Evolutionary conservation across 2,113 vertebrate genomes (phyloP), one percentile per base, ranked within the genome.

Genomic region (Dascyllus trimaculatus): DNA sequence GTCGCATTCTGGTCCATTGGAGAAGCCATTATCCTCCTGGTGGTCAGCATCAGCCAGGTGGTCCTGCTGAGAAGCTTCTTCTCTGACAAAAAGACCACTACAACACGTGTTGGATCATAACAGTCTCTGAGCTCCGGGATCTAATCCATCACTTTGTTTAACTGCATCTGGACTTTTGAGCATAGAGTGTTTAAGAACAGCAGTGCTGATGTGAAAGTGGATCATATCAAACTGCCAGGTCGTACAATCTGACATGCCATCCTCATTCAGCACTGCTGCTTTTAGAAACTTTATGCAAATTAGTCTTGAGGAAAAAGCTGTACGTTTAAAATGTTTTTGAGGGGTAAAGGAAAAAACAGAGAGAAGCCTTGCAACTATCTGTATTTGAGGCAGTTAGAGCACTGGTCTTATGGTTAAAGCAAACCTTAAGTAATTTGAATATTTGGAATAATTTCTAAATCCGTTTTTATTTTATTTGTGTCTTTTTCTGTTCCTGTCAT

Each of bases 1-100:
- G 98, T 99, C 64, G 97, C 98, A 8, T 99, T 99, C 76, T 99
- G 98, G 98, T 99, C 98, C 15, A 93, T 99, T 29, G 98, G 98
- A 15, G 98, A 99, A 93, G 98, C 98, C 40, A 90, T 99, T 79
- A 98, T 99, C 84, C 96, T 99, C 49, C 91, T 99, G 71, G 97
- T 99, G 45, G 98, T 99, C 91, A 99, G 98, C 93, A 95, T 99
- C 3, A 99, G 98, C 93, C 98, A 99, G 92, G 97, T 99, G 1
- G 96, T 99, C 40, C 95, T 99, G 65, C 95, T 99, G 40, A 96
- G 98, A 90, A 99, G 98, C 88, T 99, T 99, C 92, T 99, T 99
- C 94, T 99, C 97, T 0, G 98, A 99, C 94, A 98, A 95, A 93
- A 98, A 98, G 95, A 99, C 97, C 91, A 99, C 98, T 14, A 96